Percentiles rank a stretch among this genome's conserved stretches.
Evolutionary conservation across 1,140 invertebrate genomes (phyloP).

Genomic region (Chrysopa pallens): DNA sequence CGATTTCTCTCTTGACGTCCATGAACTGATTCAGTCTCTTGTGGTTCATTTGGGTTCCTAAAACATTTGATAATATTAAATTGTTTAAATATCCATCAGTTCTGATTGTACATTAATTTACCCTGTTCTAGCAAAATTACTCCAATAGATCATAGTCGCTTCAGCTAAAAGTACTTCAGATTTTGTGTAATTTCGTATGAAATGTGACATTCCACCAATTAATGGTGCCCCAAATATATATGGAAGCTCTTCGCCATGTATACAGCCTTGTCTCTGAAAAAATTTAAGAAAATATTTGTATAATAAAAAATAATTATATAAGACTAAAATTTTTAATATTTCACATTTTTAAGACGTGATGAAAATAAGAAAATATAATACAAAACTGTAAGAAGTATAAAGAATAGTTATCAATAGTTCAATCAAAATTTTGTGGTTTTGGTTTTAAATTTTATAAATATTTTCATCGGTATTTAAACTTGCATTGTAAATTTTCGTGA

Average conservation of each 20-base stretch:
- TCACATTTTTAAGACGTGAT: too few species aligned
- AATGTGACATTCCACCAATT: conserved; percentile 65
- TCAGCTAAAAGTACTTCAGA: conserved; percentile 77
- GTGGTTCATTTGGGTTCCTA: conserved; percentile 79
- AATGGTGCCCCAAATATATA: conserved; percentile 74
- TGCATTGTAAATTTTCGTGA: too few species aligned
- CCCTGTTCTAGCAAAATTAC: conserved; percentile 97
- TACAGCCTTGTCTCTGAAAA: conserved; percentile 61
- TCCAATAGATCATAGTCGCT: conserved; percentile 83
- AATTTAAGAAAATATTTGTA: conserved; percentile 1
- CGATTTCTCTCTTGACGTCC: conserved; percentile 54
- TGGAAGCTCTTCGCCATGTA: conserved; percentile 83
- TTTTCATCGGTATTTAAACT: too few species aligned
- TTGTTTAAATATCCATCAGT: neutral
- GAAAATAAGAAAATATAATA: too few species aligned
- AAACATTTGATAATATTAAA: conserved; percentile 10
- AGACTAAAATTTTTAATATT: too few species aligned
- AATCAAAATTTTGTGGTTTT: too few species aligned
- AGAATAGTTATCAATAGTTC: too few species aligned
- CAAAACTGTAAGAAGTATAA: too few species aligned
- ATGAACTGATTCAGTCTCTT: conserved; percentile 42
- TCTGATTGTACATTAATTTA: conserved; percentile 21
- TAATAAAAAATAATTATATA: too few species aligned
- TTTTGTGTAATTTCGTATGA: conserved; percentile 76
- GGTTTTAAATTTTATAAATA: too few species aligned